Base-by-base conservation (phyloP, 1,140 invertebrate genomes). In the Drosophila sproati region DNA sequence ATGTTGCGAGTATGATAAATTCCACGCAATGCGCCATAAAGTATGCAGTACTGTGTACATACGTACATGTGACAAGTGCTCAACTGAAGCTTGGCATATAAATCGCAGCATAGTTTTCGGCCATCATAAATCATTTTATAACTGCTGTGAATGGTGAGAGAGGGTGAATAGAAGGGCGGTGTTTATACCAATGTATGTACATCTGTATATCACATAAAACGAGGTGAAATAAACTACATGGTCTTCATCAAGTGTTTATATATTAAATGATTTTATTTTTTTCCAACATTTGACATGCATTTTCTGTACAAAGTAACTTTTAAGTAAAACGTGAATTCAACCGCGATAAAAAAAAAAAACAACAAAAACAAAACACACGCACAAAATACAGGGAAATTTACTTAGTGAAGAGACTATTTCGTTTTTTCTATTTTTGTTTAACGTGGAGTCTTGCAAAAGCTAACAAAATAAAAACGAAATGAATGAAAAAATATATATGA, bases 201-300 rank as follows among this genome's bases (percentile, higher is more conserved):
- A 43, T 20, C 0, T 20, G 20, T 20, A 20, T 20, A 20, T 20
- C 20, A 5, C 34, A 54, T 43, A 43, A 34, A 54, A 35, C 10
- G 35, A 35, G 39, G 10, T 43, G 10, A n/a, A 57, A 12, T 10
- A 56, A 39, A 6, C 2, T 28, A 4, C 20, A 29, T 6, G 6
- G 28, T 12, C 8, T n/a, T 41, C 29, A 55, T 41, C 8, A 61
- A 70, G 28, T 50, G 43, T 35, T 47, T 55, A 52, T 57, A 35
- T 34, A 61, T 66, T 68, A 76, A 73, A 67, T 60, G 78, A 63
- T 78, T 85, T 73, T 70, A 66, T 80, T 73, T 57, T 75, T 81
- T 85, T 85, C 70, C 83, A 87, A 88, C 80, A 88, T 87, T 80
- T 87, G 77, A 80, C 81, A 77, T 85, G 77, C 78, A 85, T 85